phyloP scores from a whole-genome alignment of 1,140 invertebrate species.

The Pseudomyrmex pallidus region DNA sequence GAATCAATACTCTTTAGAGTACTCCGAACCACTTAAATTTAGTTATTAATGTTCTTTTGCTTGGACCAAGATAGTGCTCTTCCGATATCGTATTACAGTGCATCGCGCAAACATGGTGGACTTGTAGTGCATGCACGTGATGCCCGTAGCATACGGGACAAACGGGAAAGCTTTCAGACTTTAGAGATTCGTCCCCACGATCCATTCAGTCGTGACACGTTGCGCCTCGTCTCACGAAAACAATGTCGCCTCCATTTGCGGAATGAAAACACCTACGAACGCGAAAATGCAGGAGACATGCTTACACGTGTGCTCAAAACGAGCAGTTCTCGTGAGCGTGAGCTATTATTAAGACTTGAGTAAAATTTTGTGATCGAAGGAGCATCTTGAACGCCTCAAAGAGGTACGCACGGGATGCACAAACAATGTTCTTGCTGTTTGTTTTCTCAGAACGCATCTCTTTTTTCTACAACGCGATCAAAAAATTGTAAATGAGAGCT shows the following conservation, averaged over 20 bases:
- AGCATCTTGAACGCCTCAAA: background rate
- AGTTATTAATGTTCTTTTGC: background rate
- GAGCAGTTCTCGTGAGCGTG: background rate
- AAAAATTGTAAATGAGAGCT: background rate
- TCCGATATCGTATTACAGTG: background rate
- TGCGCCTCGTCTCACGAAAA: background rate
- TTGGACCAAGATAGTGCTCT: background rate
- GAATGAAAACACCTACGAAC: no score
- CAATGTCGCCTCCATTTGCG: slow-evolving; percentile 13
- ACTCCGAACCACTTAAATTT: no score
- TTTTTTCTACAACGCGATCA: background rate
- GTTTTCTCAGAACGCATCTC: background rate
- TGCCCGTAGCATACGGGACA: background rate
- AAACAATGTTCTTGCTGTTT: background rate
- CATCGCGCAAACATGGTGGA: background rate
- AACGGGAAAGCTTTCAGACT: slow-evolving; percentile 11
- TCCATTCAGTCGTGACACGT: background rate
- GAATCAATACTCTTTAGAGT: no score
- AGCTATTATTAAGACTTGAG: background rate
- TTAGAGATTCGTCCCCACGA: slow-evolving; percentile 2
- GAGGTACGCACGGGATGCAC: background rate
- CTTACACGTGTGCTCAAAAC: background rate
- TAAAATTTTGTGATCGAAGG: background rate
- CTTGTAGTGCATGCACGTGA: background rate
- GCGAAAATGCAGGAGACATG: background rate